Percentiles rank a stretch among this genome's conserved stretches.
These are phyloP conservation scores for Microchirus variegatus DNA, from an alignment of 2,797 vertebrate species.

Conservation along the genomic window DNA sequence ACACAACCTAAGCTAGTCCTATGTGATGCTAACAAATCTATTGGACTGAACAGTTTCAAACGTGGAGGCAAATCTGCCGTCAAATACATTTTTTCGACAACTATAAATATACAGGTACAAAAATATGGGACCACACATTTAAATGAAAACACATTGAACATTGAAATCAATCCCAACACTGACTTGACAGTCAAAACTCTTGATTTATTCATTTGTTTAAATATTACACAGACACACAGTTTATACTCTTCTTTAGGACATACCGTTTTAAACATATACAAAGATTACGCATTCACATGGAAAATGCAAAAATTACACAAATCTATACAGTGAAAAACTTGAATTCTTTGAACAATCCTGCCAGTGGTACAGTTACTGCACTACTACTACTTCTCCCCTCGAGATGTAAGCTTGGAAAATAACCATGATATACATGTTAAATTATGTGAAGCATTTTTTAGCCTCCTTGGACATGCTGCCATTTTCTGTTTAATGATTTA, in stretches of 20 bases:
- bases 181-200: neutral
- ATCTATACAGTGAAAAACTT: slow-evolving; percentile 8
- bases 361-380: neutral
- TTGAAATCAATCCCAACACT: neutral
- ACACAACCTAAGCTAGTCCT: no score
- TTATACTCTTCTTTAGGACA: slow-evolving; percentile 10
- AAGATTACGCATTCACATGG: slow-evolving; percentile 33
- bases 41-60: no score
- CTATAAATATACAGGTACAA: no score
- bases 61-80: no score
- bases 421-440: neutral
- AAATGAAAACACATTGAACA: no score
- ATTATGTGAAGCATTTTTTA: neutral
- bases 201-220: slow-evolving; percentile 19
- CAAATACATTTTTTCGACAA: no score
- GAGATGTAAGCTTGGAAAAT: neutral
- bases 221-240: slow-evolving; percentile 12
- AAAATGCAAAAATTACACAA: slow-evolving; percentile 11
- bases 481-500: neutral
- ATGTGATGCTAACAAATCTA: no score
- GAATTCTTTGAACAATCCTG: neutral
- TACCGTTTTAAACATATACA: neutral
- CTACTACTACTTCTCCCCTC: neutral
- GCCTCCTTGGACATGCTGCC: neutral
- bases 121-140: no score